Conservation (phyloP, 2,113 vertebrate genomes). For the Aptenodytes patagonicus region DNA sequence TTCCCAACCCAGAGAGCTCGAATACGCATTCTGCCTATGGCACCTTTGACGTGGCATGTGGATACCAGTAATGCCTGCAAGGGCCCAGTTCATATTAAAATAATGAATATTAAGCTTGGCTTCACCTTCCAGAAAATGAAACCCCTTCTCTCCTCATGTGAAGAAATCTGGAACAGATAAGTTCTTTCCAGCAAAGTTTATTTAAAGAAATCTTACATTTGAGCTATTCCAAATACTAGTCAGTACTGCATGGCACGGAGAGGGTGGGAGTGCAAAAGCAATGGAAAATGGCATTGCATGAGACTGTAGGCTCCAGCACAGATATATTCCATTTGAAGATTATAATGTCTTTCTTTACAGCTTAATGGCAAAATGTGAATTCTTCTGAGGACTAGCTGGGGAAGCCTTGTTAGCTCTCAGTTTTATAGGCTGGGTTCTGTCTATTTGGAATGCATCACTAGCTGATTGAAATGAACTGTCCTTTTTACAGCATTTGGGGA, state of each 20-base stretch:
- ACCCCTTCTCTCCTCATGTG: neutral
- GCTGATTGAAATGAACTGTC: neutral
- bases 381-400: neutral
- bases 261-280: fast-evolving
- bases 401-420: neutral
- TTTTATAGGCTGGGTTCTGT: neutral
- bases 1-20: neutral
- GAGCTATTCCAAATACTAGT: neutral
- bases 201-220: neutral
- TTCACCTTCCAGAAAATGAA: neutral
- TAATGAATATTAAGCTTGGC: neutral
- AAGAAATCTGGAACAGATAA: neutral
- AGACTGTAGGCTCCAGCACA: neutral
- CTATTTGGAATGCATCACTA: neutral
- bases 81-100: neutral
- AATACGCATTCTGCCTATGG: neutral
- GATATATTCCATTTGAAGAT: neutral
- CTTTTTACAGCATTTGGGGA: neutral
- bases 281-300: neutral
- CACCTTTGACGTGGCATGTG: neutral
- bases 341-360: neutral
- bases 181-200: neutral
- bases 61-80: neutral
- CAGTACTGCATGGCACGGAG: neutral
- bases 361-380: neutral